Conservation (phyloP, 2,888 invertebrate species). For the Callinectes sapidus region DNA sequence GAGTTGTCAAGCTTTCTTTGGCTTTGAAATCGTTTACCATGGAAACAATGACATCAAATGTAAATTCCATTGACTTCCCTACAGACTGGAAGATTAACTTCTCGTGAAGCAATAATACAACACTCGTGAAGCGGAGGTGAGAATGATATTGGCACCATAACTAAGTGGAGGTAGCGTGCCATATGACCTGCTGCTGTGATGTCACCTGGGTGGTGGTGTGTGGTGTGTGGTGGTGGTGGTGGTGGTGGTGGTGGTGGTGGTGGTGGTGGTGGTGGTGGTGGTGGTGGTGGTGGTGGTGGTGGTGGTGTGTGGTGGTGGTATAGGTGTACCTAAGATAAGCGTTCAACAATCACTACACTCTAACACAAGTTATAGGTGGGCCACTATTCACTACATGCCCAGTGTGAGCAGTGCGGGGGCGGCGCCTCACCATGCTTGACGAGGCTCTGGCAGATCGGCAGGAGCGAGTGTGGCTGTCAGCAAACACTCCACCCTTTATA, state of each 20-base stretch:
- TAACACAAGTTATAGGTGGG: not conserved
- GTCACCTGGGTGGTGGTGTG: not conserved
- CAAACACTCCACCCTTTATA: not conserved
- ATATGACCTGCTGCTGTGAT: not conserved
- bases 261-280: not conserved
- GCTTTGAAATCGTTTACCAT: not conserved
- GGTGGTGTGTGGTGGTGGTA: not conserved
- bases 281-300: not conserved
- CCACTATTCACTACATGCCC: not conserved
- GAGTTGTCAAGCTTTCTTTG: not conserved
- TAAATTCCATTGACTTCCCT: not conserved
- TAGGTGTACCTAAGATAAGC: not conserved
- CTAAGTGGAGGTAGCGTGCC: not conserved
- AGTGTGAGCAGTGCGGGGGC: not conserved
- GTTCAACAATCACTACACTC: not conserved
- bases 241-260: constrained; percentile 3
- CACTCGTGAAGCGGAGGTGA: not conserved
- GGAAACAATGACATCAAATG: not conserved
- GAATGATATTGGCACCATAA: not conserved
- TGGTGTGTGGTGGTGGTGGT: not conserved
- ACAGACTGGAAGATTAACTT: not conserved
- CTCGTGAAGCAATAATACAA: not conserved
- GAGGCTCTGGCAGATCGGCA: not conserved
- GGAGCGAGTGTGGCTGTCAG: constrained; percentile 14
- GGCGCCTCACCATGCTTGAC: not conserved